These are phyloP conservation scores for Allobates femoralis DNA, from an alignment of 2,797 vertebrate species.

Conservation along the genomic window DNA sequence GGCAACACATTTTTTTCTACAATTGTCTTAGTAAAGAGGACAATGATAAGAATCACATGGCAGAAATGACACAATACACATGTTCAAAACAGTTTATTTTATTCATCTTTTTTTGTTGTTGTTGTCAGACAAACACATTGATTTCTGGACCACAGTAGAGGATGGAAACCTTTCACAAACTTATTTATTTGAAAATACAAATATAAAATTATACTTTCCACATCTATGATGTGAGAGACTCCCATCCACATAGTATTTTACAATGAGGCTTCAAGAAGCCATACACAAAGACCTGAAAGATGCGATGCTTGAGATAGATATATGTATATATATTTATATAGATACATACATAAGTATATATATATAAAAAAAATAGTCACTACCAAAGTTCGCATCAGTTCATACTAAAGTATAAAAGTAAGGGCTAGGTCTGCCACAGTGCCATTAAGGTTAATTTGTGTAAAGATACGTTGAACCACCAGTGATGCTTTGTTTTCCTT, in stretches of 20 bases:
- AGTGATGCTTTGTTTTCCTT: slow-evolving; percentile 78
- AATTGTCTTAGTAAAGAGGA: neutral
- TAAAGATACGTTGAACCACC: slow-evolving; percentile 79
- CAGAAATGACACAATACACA: slow-evolving; percentile 56
- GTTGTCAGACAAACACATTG: slow-evolving; percentile 98
- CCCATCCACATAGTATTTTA: slow-evolving; percentile 96
- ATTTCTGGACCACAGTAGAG: slow-evolving; percentile 99
- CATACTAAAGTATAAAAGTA: slow-evolving; percentile 87
- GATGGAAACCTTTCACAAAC: slow-evolving; percentile 99
- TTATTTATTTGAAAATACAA: slow-evolving; percentile 99
- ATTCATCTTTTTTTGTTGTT: slow-evolving; percentile 72
- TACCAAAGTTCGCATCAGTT: slow-evolving; percentile 87
- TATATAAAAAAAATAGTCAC: slow-evolving; percentile 84
- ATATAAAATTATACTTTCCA: slow-evolving; percentile 99
- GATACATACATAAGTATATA: slow-evolving; percentile 81
- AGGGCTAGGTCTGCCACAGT: slow-evolving; percentile 84
- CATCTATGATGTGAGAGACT: slow-evolving; percentile 98
- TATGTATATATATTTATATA: slow-evolving; percentile 80
- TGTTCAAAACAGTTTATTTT: slow-evolving; percentile 92
- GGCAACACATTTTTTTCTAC: no score
- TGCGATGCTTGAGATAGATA: slow-evolving; percentile 84
- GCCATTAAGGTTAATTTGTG: slow-evolving; percentile 76
- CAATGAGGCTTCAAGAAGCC: slow-evolving; percentile 96
- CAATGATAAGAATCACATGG: neutral
- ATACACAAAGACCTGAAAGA: slow-evolving; percentile 98